These are phyloP conservation scores for Porphyrio hochstetteri DNA, from an alignment of 2,113 vertebrate species.

Conservation along the genomic window DNA sequence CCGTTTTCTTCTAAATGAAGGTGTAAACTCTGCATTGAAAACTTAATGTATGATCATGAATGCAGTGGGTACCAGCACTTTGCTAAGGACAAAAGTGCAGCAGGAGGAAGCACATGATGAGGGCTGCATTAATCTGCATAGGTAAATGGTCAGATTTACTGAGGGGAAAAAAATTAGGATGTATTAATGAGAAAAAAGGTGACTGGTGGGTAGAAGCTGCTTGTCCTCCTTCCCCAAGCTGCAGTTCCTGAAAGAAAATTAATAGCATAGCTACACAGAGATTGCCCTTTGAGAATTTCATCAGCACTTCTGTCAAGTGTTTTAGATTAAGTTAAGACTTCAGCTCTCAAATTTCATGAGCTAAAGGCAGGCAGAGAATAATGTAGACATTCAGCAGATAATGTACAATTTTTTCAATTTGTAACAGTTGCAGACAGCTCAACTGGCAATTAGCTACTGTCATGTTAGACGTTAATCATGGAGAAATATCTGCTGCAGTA, in stretches of 20 bases:
- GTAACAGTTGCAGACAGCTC: neutral
- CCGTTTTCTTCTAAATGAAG: neutral
- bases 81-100: neutral
- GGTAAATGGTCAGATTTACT: neutral
- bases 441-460: neutral
- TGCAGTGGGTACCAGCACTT: neutral
- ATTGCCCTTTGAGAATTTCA: neutral
- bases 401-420: neutral
- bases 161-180: neutral
- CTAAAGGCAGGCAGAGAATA: neutral
- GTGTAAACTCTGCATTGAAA: neutral
- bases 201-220: neutral
- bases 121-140: neutral
- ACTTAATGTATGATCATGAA: neutral
- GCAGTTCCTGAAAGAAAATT: neutral
- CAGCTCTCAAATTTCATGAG: neutral
- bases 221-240: neutral
- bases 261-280: neutral
- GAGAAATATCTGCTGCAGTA: neutral
- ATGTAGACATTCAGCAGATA: neutral
- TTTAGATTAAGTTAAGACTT: neutral
- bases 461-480: neutral
- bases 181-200: neutral
- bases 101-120: neutral
- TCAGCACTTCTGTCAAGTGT: neutral